Conservation (phyloP, 2,888 invertebrate genomes). For the Cryptus armator region DNA sequence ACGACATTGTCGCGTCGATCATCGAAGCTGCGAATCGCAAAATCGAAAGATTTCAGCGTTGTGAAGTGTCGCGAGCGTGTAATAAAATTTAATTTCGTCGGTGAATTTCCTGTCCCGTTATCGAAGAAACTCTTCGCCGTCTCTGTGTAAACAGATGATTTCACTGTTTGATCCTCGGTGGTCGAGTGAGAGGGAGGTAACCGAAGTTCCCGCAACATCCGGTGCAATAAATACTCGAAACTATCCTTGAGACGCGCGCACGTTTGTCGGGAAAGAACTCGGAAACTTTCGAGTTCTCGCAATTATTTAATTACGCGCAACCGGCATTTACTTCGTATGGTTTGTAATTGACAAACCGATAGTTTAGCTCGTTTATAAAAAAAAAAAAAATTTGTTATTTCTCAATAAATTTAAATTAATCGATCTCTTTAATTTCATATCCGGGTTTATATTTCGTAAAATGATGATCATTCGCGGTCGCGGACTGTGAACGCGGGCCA, state of each 20-base stretch:
- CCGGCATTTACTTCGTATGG: background rate
- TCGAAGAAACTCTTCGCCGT: background rate
- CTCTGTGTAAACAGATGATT: slow-evolving; percentile 50
- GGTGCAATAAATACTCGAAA: slow-evolving; percentile 31
- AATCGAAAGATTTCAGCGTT: background rate
- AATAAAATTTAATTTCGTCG: background rate
- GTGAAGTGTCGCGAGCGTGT: background rate
- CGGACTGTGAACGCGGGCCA: background rate
- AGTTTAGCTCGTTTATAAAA: background rate
- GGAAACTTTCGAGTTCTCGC: slow-evolving; percentile 45
- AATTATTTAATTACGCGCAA: slow-evolving; percentile 51
- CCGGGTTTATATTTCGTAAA: background rate
- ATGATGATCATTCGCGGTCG: background rate
- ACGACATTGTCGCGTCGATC: slow-evolving; percentile 48
- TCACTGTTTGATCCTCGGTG: slow-evolving; percentile 55
- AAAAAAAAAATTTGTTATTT: too few species aligned
- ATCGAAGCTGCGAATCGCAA: background rate
- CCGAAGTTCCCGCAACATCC: slow-evolving; percentile 52
- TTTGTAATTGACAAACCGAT: background rate
- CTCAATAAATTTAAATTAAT: too few species aligned
- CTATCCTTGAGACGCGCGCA: slow-evolving; percentile 34
- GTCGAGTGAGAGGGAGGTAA: slow-evolving; percentile 21
- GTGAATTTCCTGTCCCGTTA: background rate
- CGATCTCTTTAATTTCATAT: background rate
- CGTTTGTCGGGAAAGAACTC: slow-evolving; percentile 11